Evolutionary conservation across 2,797 vertebrate species (phyloP).

Genomic region (Sylvilagus floridanus): DNA sequence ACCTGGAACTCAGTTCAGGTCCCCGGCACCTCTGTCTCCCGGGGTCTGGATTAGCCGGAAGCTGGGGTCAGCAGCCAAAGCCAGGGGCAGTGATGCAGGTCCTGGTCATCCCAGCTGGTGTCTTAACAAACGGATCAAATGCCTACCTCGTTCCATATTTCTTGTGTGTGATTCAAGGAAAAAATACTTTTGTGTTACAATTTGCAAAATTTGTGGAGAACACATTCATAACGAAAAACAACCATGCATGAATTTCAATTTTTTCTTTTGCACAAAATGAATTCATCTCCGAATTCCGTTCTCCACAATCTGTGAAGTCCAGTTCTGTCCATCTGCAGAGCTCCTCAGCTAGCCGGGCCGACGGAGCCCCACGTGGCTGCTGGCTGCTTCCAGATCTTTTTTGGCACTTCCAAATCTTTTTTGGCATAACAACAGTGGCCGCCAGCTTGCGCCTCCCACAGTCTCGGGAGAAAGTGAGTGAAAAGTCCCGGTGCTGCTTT

Average conservation of each 20-base stretch:
- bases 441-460: neutral
- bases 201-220: neutral
- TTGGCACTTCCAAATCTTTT: neutral
- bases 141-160: neutral
- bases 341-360: neutral
- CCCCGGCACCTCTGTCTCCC: no score
- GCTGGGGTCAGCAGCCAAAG: no score
- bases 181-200: neutral
- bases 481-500: conserved; percentile 48
- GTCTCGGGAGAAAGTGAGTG: neutral
- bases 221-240: no score
- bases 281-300: no score
- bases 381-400: neutral
- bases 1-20: no score
- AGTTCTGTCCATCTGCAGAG: neutral
- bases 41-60: no score
- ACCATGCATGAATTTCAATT: no score
- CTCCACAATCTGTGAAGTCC: no score
- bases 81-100: no score
- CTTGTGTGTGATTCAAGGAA: neutral
- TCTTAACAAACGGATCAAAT: neutral
- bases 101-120: no score
- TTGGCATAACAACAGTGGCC: neutral
- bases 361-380: no score
- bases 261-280: no score